Evolutionary conservation across 2,797 vertebrate genomes (phyloP), one percentile per base, ranked within the genome.

Genomic region (Bucorvus abyssinicus): DNA sequence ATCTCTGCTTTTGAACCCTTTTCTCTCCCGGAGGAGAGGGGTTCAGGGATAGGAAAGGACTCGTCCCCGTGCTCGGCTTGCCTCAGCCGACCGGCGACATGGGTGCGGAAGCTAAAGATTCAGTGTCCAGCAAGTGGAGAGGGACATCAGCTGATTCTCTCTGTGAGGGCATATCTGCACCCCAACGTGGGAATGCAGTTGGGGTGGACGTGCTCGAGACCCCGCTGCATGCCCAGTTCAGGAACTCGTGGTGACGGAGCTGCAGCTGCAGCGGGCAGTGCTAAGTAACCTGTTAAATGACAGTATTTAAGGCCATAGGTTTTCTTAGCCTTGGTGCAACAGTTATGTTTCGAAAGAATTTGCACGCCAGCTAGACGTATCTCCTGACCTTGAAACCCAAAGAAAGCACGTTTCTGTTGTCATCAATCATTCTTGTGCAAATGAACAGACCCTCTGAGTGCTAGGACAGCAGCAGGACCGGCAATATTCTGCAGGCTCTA

Each of bases 51-150:
- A n/a, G n/a, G n/a, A n/a, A n/a, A n/a, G n/a, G n/a, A n/a, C n/a
- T n/a, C n/a, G n/a, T n/a, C n/a, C n/a, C n/a, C n/a, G n/a, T n/a
- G n/a, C n/a, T n/a, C n/a, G n/a, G n/a, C n/a, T n/a, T n/a, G n/a
- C n/a, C n/a, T n/a, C n/a, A n/a, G n/a, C n/a, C n/a, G n/a, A n/a
- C n/a, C n/a, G n/a, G n/a, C n/a, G n/a, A n/a, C n/a, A n/a, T n/a
- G n/a, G 57, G 36, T 94, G 59, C 94, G 27, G 34, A 94, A 93
- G 38, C n/a, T 76, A 64, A 59, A 92, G 93, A 67, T 90, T 87
- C 74, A 74, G 21, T 0, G 0, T 77, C 44, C 45, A 42, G 32
- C 21, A 53, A 69, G 11, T 50, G 24, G 30, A 74, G 40, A 78
- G 32, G 42, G 53, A 34, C 5, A 29, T 60, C 20, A 68, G 12